A percentile compares a stretch with the other conserved stretches of the same genome.
These are phyloP conservation scores for Phalloptychus januarius DNA, from an alignment of 2,797 vertebrate species.

Conservation along the genomic window DNA sequence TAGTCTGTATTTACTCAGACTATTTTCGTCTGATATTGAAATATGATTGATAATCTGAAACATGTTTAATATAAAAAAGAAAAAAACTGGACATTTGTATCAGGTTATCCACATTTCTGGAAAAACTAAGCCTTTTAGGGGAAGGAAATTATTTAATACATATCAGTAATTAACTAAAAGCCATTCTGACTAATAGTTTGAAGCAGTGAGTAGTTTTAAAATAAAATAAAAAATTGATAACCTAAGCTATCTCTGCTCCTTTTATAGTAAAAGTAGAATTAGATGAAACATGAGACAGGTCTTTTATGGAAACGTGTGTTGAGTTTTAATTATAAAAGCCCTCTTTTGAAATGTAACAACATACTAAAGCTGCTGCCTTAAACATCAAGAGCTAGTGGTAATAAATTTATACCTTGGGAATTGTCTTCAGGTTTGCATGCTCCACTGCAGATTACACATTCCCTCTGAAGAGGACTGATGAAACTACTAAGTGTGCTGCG, in stretches of 20 bases:
- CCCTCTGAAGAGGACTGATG: conserved; percentile 60
- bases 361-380: conserved; percentile 12
- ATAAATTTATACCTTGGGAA: conserved; percentile 59
- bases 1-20: neutral
- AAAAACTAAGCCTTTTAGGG: conserved; percentile 44
- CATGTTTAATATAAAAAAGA: neutral
- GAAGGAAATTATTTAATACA: conserved; percentile 47
- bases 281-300: neutral
- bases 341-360: conserved; percentile 29
- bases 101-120: conserved; percentile 26
- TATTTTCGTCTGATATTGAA: neutral
- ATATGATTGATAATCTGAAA: neutral
- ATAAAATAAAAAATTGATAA: neutral
- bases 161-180: conserved; percentile 44
- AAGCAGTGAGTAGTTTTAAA: neutral
- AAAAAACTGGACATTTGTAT: neutral
- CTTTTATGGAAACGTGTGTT: conserved; percentile 17
- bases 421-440: conserved; percentile 27
- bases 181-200: neutral
- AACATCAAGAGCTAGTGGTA: conserved; percentile 53
- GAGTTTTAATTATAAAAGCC: conserved; percentile 27
- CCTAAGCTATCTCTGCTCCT: conserved; percentile 5
- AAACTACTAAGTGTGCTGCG: conserved; percentile 39
- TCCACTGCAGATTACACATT: conserved; percentile 54
- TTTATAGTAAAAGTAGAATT: neutral